Conservation (phyloP, 2,797 vertebrate genomes). For the Pangasius krempfi region DNA sequence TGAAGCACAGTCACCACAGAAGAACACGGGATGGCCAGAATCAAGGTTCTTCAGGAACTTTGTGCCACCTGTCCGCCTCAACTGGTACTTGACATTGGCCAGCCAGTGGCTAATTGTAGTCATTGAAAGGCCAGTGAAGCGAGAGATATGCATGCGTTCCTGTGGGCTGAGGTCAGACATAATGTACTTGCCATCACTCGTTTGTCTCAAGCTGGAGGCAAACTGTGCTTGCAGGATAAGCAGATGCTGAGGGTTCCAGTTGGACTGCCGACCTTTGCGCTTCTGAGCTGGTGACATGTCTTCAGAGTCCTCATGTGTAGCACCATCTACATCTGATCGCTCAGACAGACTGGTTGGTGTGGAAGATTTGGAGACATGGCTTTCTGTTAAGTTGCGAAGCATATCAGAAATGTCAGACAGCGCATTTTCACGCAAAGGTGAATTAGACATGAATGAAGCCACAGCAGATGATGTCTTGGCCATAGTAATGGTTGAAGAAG, state of each 20-base stretch:
- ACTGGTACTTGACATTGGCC: constrained; percentile 99
- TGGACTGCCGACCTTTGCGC: constrained; percentile 97
- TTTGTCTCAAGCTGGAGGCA: constrained; percentile 94
- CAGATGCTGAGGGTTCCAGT: constrained; percentile 99
- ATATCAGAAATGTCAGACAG: constrained; percentile 99
- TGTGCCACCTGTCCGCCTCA: constrained; percentile 97
- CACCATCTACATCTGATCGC: constrained; percentile 92
- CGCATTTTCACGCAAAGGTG: constrained; percentile 96
- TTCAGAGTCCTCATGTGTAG: constrained; percentile 91
- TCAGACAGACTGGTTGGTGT: constrained; percentile 96
- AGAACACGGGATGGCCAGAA: constrained; percentile 98
- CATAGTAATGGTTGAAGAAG: constrained; percentile 88
- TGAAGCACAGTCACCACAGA: constrained; percentile 98
- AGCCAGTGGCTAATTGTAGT: constrained; percentile 99
- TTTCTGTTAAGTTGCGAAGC: constrained; percentile 98
- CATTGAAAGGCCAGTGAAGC: constrained; percentile 98
- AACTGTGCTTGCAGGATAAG: constrained; percentile 99
- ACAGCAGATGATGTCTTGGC: constrained; percentile 95
- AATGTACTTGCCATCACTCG: constrained; percentile 93
- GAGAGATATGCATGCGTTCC: constrained; percentile 98
- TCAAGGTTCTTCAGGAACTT: constrained; percentile 99
- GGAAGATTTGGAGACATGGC: constrained; percentile 94
- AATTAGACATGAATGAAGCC: constrained; percentile 95
- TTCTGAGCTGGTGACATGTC: constrained; percentile 96
- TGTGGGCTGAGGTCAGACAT: constrained; percentile 99